A percentile compares a stretch with the other conserved stretches of the same genome.
These are phyloP conservation scores for Maniola hyperantus DNA, from an alignment of 2,888 invertebrate species.

Conservation along the genomic window DNA sequence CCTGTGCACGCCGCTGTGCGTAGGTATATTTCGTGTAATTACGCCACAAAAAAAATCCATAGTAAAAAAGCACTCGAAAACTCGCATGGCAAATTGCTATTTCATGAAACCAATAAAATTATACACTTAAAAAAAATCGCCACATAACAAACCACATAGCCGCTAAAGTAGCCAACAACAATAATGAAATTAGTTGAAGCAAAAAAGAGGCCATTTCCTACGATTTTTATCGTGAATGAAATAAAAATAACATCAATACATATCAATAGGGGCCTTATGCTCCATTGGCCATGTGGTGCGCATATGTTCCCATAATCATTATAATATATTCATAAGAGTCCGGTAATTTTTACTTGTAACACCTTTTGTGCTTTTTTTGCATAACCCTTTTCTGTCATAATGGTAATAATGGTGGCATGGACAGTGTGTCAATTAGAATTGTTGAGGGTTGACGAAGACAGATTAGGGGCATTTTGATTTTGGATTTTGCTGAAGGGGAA, in stretches of 20 bases:
- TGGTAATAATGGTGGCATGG: slow-evolving; percentile 60
- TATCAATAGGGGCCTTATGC: slow-evolving; percentile 65
- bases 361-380: slow-evolving; percentile 65
- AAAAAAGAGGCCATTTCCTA: slow-evolving; percentile 53
- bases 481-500: not conserved
- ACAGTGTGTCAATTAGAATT: slow-evolving; percentile 65
- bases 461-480: slow-evolving; percentile 45
- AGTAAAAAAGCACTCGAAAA: slow-evolving; percentile 10
- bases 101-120: slow-evolving; percentile 26
- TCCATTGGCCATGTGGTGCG: slow-evolving; percentile 70
- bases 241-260: slow-evolving; percentile 52
- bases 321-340: slow-evolving; percentile 68
- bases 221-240: slow-evolving; percentile 57
- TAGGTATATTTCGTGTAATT: no score
- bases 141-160: slow-evolving; percentile 35
- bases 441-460: slow-evolving; percentile 50
- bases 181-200: slow-evolving; percentile 46
- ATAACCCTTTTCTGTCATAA: slow-evolving; percentile 62
- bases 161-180: slow-evolving; percentile 34
- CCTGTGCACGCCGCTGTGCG: no score
- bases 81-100: slow-evolving; percentile 17
- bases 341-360: slow-evolving; percentile 63
- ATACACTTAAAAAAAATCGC: slow-evolving; percentile 26
- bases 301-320: slow-evolving; percentile 67
- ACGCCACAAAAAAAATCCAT: not conserved